Evolutionary conservation across 2,113 vertebrate genomes (phyloP).

Genomic region (Leptosomus discolor): DNA sequence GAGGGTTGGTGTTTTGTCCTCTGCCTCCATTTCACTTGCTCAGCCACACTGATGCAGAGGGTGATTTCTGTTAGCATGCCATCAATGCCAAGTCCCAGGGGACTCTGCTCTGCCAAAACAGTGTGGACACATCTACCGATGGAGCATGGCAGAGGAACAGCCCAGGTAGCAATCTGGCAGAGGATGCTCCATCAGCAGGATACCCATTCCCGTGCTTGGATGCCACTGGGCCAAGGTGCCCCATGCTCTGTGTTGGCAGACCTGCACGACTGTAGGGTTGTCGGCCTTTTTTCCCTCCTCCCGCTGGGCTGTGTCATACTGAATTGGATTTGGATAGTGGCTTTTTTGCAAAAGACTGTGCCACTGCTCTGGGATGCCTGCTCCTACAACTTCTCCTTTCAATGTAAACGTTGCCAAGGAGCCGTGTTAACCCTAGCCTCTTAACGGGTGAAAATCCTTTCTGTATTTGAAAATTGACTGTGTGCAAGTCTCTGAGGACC

Average conservation of each 20-base stretch:
- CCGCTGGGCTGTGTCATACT: background rate
- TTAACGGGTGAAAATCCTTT: background rate
- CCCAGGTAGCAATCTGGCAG: background rate
- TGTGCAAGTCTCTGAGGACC: background rate
- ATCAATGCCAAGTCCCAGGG: background rate
- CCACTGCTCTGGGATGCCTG: background rate
- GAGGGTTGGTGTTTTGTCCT: background rate
- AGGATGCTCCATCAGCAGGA: background rate
- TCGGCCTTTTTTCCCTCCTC: background rate
- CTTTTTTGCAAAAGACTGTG: background rate
- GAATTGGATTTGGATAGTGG: background rate
- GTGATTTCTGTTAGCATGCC: background rate
- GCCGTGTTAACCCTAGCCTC: background rate
- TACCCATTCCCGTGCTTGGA: background rate
- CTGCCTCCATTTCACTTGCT: background rate
- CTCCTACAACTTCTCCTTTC: background rate
- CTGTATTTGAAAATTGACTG: background rate
- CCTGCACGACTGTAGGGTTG: background rate
- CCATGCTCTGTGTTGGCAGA: fast-evolving
- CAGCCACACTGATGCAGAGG: background rate
- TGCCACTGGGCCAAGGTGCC: background rate
- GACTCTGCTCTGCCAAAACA: background rate
- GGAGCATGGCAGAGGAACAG: background rate
- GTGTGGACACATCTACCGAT: background rate
- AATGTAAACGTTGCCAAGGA: background rate